Evolutionary conservation across 92 coral and sea anemone genomes (phyloP), one percentile per base, ranked within the genome.

Genomic region (Desmophyllum pertusum): DNA sequence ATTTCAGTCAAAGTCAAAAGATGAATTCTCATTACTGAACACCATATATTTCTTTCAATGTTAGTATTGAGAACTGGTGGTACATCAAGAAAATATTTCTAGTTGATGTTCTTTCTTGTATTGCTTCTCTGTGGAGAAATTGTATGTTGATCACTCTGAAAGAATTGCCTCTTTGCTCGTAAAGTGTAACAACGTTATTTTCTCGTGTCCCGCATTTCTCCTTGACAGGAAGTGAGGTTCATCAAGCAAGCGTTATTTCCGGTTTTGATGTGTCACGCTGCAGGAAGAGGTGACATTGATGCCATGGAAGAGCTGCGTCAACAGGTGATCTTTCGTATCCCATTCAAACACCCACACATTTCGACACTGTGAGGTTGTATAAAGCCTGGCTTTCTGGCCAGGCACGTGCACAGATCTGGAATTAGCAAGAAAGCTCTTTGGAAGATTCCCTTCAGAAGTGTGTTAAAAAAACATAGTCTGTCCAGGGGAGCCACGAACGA

Each of bases 161-260:
- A n/a, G 4, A 46, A 55, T 23, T 23, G 21, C 21, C 21, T 29
- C 10, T 5, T 4, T 19, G 29, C 70, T 33, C 33, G 6, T 31
- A 23, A 1, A 66, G 14, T 36, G 13, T 17, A 19, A 27, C 43
- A n/a, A 81, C 15, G 6, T 19, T 46, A 25, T 70, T 21, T 15
- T 18, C 19, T 15, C 29, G 30, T 53, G 81, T 21, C 81, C 31
- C 84, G 61, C 59, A 30, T 57, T 42, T 78, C 10, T 52, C 48
- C 36, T 9, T 75, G 35, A 37, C 86, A 95, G 98, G 99, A 97
- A 83, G 98, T 97, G 64, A 88, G 93, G 73, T 94, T 90, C 74
- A 97, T 97, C 85, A 93, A 95, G 77, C 94, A 91, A 87, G 98
- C 99, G 0, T 78, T 97, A 78, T 92, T 90, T 74, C 99, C 99